Evolutionary conservation across 2,113 vertebrate genomes (phyloP), one percentile per base, ranked within the genome.

Genomic region (Dicentrarchus labrax): DNA sequence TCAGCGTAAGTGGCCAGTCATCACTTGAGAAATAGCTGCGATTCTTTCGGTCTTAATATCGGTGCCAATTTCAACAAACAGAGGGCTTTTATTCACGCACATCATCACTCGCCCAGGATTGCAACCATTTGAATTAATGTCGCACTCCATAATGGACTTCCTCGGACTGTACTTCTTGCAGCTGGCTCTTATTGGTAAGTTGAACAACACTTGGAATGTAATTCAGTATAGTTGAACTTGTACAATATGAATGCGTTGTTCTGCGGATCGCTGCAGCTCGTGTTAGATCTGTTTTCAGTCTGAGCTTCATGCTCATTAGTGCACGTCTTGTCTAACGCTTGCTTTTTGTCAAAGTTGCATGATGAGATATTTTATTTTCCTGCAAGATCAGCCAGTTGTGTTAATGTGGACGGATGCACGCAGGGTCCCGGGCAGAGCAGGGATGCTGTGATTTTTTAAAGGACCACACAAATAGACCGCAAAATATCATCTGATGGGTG

Each of bases 151-250:
- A 36, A 94, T 94, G 94, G 93, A 93, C 91, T 88, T 93, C 77
- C 74, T 94, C 86, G 92, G 90, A 93, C 89, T 93, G 77, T 94
- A 91, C 93, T 86, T 94, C 84, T 61, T 94, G 5, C 94, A 92
- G 91, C 91, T 94, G 84, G 90, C 90, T 72, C 91, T 92, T 3
- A 81, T 94, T 1, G 93, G 94, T 94, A 60, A 94, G 93, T 94
- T 90, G 50, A 84, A 41, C 65, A 2, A 54, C 73, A 88, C 77
- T 89, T 76, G 0, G 0, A 16, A 38, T 79, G 24, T 38, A 6
- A 70, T 73, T 38, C 9, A 54, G 47, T 39, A 6, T 38, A 19
- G 65, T n/a, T 54, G 30, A 87, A 87, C 71, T 85, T 82, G 85
- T 67, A 15, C 70, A 45, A n/a, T 64, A 60, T 48, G 66, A 36